Evolutionary conservation across 2,113 vertebrate species (phyloP).

Genomic region (Laticauda colubrina): DNA sequence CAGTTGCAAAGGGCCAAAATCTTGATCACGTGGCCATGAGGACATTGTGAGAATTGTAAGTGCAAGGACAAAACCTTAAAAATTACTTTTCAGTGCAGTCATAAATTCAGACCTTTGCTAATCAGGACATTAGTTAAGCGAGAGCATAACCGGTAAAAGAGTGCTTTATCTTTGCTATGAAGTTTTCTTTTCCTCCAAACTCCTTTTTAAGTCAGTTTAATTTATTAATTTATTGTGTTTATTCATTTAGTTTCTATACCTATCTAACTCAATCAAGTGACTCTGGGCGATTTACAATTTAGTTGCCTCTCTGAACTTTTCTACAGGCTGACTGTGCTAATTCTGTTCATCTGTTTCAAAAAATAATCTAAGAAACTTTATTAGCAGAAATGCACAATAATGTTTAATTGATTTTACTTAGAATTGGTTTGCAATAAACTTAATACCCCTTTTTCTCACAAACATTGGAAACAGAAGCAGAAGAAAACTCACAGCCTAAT

Average conservation of each 20-base stretch:
- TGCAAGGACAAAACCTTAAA: background rate
- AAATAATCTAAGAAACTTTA: background rate
- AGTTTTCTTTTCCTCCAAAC: background rate
- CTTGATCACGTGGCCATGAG: rapidly evolving
- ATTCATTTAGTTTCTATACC: background rate
- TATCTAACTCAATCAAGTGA: background rate
- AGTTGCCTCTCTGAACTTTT: too few species aligned
- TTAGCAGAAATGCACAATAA: background rate
- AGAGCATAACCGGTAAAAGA: background rate
- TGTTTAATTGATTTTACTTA: background rate
- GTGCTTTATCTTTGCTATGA: background rate
- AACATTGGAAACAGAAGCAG: background rate
- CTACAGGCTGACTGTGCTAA: background rate
- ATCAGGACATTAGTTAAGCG: background rate
- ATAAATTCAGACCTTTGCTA: background rate
- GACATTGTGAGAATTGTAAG: background rate
- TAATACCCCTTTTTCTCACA: background rate
- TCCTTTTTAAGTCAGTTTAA: background rate
- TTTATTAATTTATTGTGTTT: background rate
- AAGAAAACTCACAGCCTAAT: background rate
- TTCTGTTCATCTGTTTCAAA: background rate
- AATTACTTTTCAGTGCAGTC: background rate
- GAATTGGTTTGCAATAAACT: background rate
- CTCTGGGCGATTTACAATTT: background rate
- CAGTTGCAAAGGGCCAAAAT: background rate